Evolutionary conservation across 1,140 invertebrate genomes (phyloP).

Genomic region (Lanistes nyassanus): DNA sequence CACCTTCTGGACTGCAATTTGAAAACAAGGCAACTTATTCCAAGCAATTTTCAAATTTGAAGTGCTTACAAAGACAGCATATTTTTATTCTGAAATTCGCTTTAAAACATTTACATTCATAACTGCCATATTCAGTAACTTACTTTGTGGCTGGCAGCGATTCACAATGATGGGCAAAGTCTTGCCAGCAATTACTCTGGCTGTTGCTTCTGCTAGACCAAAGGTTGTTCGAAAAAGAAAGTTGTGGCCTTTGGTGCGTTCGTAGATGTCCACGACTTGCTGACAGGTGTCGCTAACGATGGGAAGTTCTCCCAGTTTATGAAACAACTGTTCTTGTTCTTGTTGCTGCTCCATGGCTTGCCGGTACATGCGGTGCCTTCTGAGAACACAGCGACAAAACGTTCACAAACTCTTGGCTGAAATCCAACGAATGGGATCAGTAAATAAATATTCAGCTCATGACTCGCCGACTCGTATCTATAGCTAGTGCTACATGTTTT

Average conservation of each 20-base stretch:
- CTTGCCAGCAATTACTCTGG: slow-evolving; percentile 13
- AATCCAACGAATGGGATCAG: neutral
- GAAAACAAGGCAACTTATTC: neutral
- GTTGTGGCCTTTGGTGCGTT: slow-evolving; percentile 24
- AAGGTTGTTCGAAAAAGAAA: slow-evolving; percentile 9
- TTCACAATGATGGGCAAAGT: slow-evolving; percentile 5
- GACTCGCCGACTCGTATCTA: neutral
- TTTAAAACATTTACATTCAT: too few species aligned
- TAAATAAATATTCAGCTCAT: neutral
- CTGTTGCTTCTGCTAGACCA: slow-evolving; percentile 13
- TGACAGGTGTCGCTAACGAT: slow-evolving; percentile 15
- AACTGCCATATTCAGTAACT: neutral
- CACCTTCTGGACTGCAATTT: slow-evolving; percentile 25
- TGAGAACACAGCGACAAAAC: slow-evolving; percentile 4
- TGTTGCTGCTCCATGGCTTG: slow-evolving; percentile 16
- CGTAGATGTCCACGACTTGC: slow-evolving; percentile 11
- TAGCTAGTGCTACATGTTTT: neutral
- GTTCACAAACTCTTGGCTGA: neutral
- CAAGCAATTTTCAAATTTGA: too few species aligned
- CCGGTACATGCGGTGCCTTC: slow-evolving; percentile 17
- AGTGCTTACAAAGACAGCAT: too few species aligned
- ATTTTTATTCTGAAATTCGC: too few species aligned
- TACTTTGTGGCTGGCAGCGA: slow-evolving; percentile 2
- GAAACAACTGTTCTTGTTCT: neutral
- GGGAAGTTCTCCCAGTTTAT: slow-evolving; percentile 23